Conservation (phyloP, 2,113 vertebrate genomes). For the Opisthocomus hoazin region DNA sequence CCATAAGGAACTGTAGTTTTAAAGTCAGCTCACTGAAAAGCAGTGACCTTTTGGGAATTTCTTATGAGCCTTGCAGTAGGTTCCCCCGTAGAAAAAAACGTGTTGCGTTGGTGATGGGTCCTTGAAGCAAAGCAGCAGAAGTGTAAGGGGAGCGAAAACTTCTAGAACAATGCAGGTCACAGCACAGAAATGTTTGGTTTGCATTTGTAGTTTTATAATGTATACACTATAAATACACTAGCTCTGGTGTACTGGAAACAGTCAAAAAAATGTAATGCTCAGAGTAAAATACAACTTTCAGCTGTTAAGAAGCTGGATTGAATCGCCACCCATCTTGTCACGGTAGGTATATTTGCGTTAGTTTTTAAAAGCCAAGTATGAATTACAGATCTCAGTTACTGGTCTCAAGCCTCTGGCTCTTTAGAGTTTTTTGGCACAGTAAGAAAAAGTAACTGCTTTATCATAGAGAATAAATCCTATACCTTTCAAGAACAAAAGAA, state of each 20-base stretch:
- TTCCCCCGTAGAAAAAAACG: neutral
- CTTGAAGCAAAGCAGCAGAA: neutral
- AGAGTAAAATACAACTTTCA: neutral
- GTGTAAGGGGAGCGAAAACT: neutral
- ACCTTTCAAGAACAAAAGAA: neutral
- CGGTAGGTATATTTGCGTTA: neutral
- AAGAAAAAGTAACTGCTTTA: neutral
- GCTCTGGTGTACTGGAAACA: neutral
- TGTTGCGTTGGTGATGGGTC: neutral
- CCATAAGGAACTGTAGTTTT: neutral
- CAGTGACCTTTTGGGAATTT: neutral
- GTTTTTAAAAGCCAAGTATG: neutral
- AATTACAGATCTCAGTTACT: neutral
- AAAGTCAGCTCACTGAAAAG: neutral
- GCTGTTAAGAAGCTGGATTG: neutral
- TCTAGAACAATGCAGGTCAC: neutral
- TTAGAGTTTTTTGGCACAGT: neutral
- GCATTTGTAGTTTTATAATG: neutral
- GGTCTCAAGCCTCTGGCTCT: constrained; percentile 10
- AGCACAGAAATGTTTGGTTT: neutral
- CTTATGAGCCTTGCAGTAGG: neutral
- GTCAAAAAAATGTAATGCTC: neutral
- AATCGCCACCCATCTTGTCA: neutral
- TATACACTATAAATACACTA: neutral
- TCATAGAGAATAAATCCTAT: neutral